Conservation (phyloP, 2,888 invertebrate species). For the Clostera curtula region DNA sequence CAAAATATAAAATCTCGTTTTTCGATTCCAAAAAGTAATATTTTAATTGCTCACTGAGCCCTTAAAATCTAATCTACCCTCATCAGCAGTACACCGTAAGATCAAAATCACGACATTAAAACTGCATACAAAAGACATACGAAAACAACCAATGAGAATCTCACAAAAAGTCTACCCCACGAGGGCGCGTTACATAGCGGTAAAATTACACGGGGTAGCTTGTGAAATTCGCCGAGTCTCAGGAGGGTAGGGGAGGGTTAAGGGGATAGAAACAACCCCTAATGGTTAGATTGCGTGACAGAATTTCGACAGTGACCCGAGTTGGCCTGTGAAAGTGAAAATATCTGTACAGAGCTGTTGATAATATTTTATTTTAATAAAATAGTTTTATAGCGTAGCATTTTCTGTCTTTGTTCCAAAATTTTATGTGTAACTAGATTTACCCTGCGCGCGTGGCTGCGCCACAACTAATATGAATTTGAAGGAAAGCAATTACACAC, state of each 20-base stretch:
- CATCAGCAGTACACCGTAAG: no score
- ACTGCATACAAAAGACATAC: conserved; percentile 49
- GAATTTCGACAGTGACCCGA: conserved; percentile 73
- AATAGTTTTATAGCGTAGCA: conserved; percentile 2
- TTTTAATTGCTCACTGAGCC: no score
- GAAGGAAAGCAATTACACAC: no score
- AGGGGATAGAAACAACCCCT: conserved; percentile 57
- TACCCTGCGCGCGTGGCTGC: no score
- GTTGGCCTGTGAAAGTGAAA: conserved; percentile 70
- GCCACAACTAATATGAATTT: no score
- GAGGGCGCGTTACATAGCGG: conserved; percentile 47
- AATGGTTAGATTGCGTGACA: conserved; percentile 74
- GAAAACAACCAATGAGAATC: conserved; percentile 36
- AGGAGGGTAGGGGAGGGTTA: conserved; percentile 21
- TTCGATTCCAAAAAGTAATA: no score
- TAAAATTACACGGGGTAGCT: conserved; percentile 63
- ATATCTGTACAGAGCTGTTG: conserved; percentile 53
- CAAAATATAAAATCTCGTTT: no score
- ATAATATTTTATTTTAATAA: conserved; percentile 11
- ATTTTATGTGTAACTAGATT: no score
- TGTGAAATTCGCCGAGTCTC: conserved; percentile 66
- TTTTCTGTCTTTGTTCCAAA: neutral
- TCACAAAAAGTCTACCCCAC: conserved; percentile 42
- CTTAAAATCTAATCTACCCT: no score
- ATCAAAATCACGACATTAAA: conserved; percentile 42